phyloP scores from a whole-genome alignment of 2,888 invertebrate genomes.

The Lithophane ornitopus region DNA sequence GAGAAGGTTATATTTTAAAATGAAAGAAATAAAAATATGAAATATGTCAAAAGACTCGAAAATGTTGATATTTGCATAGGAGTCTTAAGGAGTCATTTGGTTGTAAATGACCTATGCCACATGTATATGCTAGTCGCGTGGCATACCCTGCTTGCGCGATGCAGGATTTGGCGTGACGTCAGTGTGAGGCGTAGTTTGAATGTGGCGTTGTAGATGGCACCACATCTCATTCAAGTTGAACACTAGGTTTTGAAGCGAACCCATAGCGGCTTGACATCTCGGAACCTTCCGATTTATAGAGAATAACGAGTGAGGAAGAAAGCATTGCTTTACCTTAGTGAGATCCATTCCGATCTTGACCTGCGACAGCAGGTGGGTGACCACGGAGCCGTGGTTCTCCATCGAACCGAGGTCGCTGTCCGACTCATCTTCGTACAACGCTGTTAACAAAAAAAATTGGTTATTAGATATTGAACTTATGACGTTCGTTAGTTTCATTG shows the following conservation, averaged over 20 bases:
- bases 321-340: slow-evolving; percentile 92
- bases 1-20: too few relatives aligned
- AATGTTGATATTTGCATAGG: too few relatives aligned
- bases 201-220: not conserved
- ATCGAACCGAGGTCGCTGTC: slow-evolving; percentile 97
- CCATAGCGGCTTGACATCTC: too few relatives aligned
- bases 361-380: slow-evolving; percentile 98
- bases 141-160: too few relatives aligned
- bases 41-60: too few relatives aligned
- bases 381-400: slow-evolving; percentile 99
- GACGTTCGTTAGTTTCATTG: not conserved
- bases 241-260: not conserved
- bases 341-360: slow-evolving; percentile 99
- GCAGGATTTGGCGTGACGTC: not conserved
- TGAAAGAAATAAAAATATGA: too few relatives aligned
- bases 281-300: not conserved
- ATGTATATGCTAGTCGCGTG: too few relatives aligned
- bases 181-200: not conserved
- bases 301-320: not conserved
- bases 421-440: slow-evolving; percentile 97
- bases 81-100: too few relatives aligned
- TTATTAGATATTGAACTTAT: too few relatives aligned
- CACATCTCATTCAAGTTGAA: not conserved
- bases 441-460: slow-evolving; percentile 87
- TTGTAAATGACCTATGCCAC: too few relatives aligned